Evolutionary conservation across 2,113 vertebrate species (phyloP), one percentile per base, ranked within the genome.

Genomic region (Camelus dromedarius): DNA sequence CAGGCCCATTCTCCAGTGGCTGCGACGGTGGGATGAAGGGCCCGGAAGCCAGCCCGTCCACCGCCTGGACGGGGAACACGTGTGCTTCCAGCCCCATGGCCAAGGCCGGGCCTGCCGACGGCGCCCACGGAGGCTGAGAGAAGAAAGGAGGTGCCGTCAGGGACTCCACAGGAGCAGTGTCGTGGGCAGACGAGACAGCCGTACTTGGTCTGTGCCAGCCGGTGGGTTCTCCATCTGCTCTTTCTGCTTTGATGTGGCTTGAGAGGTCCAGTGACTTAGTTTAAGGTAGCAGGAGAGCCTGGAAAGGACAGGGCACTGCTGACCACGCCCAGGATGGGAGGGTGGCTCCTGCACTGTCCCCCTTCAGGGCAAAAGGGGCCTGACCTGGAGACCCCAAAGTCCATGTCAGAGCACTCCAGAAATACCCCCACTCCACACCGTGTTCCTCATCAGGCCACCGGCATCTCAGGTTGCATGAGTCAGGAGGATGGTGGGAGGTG

Each of bases 241-340:
- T 38, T 18, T 26, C 20, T 14, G 72, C 56, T 35, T 62, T 10
- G 26, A 50, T 8, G 4, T 8, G 42, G 35, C 14, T 6, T 2
- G 42, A 89, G 12, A 12, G 0, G 10, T 62, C 70, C 70, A 19
- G 30, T 26, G 24, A 14, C 56, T 64, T 64, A 52, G 56, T 11
- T 35, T 35, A 20, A 52, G 48, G 22, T 10, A 28, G 58, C 1
- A 35, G 22, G 2, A 88, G 54, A 28, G 42, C 22, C 30, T n/a
- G 56, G 69, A 60, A 20, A 42, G 42, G 22, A 28, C 32, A 13
- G 0, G 8, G 58, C 58, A 3, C 22, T 3, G 10, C 10, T 3
- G 20, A 22, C 4, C 4, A 46, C 4, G 3, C 16, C 11, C 0
- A n/a, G 42, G 58, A 42, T 0, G 10, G n/a, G 11, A 72, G 56